phyloP scores from a whole-genome alignment of 2,888 invertebrate genomes.

The Lepidochrysops patricia region DNA sequence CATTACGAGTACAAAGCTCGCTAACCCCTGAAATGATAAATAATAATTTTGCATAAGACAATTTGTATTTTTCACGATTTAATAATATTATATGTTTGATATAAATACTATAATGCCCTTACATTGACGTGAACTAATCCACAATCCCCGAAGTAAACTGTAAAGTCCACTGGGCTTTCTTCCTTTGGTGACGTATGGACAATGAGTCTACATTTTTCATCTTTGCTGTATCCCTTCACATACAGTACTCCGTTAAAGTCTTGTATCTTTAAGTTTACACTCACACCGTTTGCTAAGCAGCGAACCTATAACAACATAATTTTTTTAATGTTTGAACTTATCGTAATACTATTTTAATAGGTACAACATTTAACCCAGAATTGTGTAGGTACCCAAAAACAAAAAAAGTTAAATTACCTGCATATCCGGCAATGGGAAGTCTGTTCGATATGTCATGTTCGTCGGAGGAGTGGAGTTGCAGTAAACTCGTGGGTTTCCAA shows the following conservation, averaged over 20 bases:
- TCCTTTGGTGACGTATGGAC: slow-evolving; percentile 83
- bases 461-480: slow-evolving; percentile 74
- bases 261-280: slow-evolving; percentile 85
- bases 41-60: too few species aligned
- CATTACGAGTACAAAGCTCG: slow-evolving; percentile 94
- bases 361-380: too few species aligned
- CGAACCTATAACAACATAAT: slow-evolving; percentile 73
- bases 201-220: slow-evolving; percentile 89
- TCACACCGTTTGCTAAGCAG: slow-evolving; percentile 93
- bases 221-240: slow-evolving; percentile 95
- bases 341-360: too few species aligned
- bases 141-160: slow-evolving; percentile 92
- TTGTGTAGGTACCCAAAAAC: too few species aligned
- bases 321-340: too few species aligned
- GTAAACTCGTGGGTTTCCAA: slow-evolving; percentile 82
- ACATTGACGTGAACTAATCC: slow-evolving; percentile 93
- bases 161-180: slow-evolving; percentile 83
- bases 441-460: slow-evolving; percentile 76
- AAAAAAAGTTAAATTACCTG: slow-evolving; percentile 41
- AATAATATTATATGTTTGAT: neutral
- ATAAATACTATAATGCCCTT: slow-evolving; percentile 43
- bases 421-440: slow-evolving; percentile 90
- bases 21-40: slow-evolving; percentile 80
- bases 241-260: slow-evolving; percentile 93
- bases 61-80: too few species aligned